phyloP scores from a whole-genome alignment of 2,113 vertebrate species.

The Brienomyrus longianalis region DNA sequence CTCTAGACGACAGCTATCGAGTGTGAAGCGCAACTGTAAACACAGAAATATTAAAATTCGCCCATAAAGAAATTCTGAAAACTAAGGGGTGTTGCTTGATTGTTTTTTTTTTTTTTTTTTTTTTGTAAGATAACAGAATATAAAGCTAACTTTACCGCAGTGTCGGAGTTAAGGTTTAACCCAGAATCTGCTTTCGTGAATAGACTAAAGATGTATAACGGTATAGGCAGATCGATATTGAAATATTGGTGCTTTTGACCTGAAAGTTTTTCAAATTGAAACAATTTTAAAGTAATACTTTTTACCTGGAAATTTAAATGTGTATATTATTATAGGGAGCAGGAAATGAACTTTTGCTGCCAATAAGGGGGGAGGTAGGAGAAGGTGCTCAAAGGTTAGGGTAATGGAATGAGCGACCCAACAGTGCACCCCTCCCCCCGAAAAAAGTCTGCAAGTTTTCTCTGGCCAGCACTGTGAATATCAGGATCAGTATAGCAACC shows the following conservation, averaged over 20 bases:
- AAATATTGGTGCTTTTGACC: not conserved
- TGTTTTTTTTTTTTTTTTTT: not conserved
- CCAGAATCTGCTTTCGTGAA: too few species aligned
- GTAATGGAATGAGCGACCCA: not conserved
- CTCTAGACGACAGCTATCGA: too few species aligned
- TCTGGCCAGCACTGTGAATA: too few species aligned
- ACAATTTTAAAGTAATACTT: not conserved
- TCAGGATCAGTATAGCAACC: not conserved
- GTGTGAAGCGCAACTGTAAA: not conserved
- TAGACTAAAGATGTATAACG: too few species aligned
- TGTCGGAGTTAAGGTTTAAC: not conserved
- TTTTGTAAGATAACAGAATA: not conserved
- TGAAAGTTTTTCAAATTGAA: too few species aligned
- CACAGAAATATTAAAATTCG: not conserved
- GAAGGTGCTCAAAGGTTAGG: not conserved
- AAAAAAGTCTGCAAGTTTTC: too few species aligned
- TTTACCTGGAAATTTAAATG: not conserved
- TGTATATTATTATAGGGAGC: not conserved
- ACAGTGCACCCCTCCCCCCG: too few species aligned
- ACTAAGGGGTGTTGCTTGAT: not conserved
- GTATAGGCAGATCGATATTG: not conserved
- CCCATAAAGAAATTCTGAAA: not conserved
- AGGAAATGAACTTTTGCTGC: not conserved
- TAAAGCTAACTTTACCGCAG: not conserved
- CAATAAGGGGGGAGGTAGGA: not conserved